Conservation (phyloP, 2,888 invertebrate genomes). For the Caenorhabditis sp. region DNA sequence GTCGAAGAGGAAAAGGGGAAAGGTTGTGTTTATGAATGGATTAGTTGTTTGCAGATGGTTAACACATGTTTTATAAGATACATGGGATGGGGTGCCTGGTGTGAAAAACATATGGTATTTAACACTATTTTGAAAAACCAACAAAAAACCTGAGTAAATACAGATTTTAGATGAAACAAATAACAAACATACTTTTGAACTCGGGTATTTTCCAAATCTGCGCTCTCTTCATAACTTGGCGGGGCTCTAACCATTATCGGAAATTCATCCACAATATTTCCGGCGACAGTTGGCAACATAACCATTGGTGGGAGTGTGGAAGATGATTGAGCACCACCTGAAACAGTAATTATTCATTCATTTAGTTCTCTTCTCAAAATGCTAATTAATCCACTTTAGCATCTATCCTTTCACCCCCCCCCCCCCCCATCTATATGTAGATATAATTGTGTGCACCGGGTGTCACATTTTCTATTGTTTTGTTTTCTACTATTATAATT, state of each 20-base stretch:
- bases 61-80: background rate
- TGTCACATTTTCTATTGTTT: slow-evolving; percentile 44
- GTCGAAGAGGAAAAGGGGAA: background rate
- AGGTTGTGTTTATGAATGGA: background rate
- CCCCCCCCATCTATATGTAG: slow-evolving; percentile 3
- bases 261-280: slow-evolving; percentile 2
- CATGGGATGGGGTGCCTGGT: background rate
- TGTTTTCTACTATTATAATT: background rate
- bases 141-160: too few species aligned
- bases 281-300: background rate
- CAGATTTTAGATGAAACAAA: too few species aligned
- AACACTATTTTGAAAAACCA: background rate
- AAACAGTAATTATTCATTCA: slow-evolving; percentile 1
- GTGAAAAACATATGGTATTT: background rate
- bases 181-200: slow-evolving; percentile 21
- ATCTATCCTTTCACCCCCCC: too few species aligned
- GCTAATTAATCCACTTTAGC: slow-evolving; percentile 42
- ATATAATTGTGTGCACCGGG: slow-evolving; percentile 32
- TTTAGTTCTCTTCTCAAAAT: slow-evolving; percentile 2
- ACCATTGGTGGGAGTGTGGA: background rate
- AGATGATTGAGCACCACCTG: background rate
- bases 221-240: slow-evolving; percentile 30
- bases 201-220: slow-evolving; percentile 29
- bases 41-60: background rate
- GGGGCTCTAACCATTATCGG: slow-evolving; percentile 4